Evolutionary conservation across 2,797 vertebrate genomes (phyloP).

Genomic region (Atherinosoma microstoma): DNA sequence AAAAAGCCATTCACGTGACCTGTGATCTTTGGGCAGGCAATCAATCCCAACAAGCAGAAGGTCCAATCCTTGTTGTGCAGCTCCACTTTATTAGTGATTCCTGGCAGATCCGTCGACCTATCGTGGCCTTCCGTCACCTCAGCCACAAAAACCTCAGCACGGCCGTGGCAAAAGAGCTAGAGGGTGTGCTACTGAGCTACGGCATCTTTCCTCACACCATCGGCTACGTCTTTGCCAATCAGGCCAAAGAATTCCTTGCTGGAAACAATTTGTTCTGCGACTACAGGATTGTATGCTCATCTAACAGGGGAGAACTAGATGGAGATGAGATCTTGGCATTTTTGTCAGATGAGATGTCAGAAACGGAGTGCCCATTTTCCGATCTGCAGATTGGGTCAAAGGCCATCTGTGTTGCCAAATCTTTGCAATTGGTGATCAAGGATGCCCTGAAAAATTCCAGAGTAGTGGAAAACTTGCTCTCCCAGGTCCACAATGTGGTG

Average conservation of each 20-base stretch:
- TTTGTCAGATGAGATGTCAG: conserved; percentile 70
- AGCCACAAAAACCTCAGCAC: conserved; percentile 58
- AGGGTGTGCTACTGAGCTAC: conserved; percentile 82
- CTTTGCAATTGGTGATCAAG: conserved; percentile 79
- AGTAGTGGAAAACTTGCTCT: conserved; percentile 80
- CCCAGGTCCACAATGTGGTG: conserved; percentile 81
- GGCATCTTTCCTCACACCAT: conserved; percentile 81
- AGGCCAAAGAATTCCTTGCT: conserved; percentile 77
- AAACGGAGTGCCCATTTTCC: conserved; percentile 62
- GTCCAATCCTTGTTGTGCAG: conserved; percentile 74
- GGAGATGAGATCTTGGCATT: conserved; percentile 78
- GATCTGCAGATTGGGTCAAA: conserved; percentile 74
- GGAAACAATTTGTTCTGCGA: conserved; percentile 80
- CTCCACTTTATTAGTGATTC: conserved; percentile 80
- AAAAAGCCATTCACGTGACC: conserved; percentile 76
- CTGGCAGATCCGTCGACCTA: conserved; percentile 80
- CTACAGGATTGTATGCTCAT: conserved; percentile 78
- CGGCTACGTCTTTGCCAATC: conserved; percentile 79
- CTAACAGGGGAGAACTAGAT: conserved; percentile 74
- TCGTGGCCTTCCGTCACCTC: conserved; percentile 82
- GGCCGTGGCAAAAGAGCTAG: conserved; percentile 74
- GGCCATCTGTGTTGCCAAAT: conserved; percentile 67
- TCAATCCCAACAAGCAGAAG: conserved; percentile 45
- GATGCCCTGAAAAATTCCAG: conserved; percentile 83
- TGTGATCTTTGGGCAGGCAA: conserved; percentile 80